These are phyloP conservation scores for Pristiophorus japonicus DNA, from an alignment of 2,113 vertebrate species.

Conservation along the genomic window DNA sequence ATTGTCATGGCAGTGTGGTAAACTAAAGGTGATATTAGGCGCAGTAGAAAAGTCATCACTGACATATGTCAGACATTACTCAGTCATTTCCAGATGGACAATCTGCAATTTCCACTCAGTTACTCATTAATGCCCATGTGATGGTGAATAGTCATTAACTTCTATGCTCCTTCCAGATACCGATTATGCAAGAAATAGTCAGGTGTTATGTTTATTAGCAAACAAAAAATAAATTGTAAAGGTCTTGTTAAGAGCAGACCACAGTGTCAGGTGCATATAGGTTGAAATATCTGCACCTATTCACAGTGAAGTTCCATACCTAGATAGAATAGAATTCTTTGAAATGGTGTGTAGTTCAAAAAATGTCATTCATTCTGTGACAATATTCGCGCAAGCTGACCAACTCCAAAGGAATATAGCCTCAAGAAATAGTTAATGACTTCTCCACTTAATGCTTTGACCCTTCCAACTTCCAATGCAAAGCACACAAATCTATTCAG, in stretches of 20 bases:
- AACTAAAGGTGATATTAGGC: neutral
- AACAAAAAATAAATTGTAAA: neutral
- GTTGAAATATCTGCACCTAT: neutral
- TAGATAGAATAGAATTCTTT: too few species aligned
- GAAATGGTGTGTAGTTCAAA: too few species aligned
- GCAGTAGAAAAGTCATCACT: neutral
- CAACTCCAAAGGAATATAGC: neutral
- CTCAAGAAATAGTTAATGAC: neutral
- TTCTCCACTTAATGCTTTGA: neutral
- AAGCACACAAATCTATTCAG: neutral
- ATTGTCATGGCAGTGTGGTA: neutral
- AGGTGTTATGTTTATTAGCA: neutral
- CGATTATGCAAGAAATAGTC: neutral
- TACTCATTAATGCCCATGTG: neutral
- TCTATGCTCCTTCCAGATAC: neutral
- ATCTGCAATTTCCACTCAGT: neutral
- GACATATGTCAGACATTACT: neutral
- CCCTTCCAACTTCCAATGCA: neutral
- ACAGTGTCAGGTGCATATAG: neutral
- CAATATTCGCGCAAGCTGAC: neutral
- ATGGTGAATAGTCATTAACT: neutral
- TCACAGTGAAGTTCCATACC: neutral
- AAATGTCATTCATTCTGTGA: neutral
- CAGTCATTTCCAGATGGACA: neutral
- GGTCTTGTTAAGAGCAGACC: neutral